These are phyloP conservation scores for Caenorhabditis wallacei DNA, from an alignment of 2,888 invertebrate species.

Conservation along the genomic window DNA sequence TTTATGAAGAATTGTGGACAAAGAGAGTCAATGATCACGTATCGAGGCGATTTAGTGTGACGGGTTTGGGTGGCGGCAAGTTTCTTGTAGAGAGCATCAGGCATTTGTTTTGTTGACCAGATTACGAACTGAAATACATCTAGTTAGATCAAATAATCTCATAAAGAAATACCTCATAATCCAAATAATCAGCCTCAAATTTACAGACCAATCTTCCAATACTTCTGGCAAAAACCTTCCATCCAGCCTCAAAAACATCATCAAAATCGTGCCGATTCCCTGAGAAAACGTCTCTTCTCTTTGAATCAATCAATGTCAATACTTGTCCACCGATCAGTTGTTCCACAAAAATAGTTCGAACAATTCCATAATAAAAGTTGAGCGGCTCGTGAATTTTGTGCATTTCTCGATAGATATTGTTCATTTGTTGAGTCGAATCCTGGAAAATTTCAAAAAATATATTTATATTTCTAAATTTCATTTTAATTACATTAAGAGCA, in stretches of 20 bases:
- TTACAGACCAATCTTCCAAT: constrained; percentile 61
- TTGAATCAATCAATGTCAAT: constrained; percentile 54
- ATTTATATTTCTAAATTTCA: neutral
- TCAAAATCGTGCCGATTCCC: constrained; percentile 56
- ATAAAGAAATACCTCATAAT: constrained; percentile 53
- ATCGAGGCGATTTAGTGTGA: constrained; percentile 36
- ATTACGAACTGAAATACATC: constrained; percentile 52
- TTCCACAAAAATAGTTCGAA: constrained; percentile 51
- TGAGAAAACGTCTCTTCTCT: constrained; percentile 51
- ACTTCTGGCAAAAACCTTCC: constrained; percentile 55
- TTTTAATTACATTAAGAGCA: neutral
- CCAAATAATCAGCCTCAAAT: constrained; percentile 57
- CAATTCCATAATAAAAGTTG: constrained; percentile 51
- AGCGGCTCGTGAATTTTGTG: constrained; percentile 61
- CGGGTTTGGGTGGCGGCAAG: constrained; percentile 19
- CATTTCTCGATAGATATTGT: constrained; percentile 55
- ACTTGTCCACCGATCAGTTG: constrained; percentile 65
- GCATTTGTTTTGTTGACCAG: constrained; percentile 61
- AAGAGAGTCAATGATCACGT: constrained; percentile 50
- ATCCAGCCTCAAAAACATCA: constrained; percentile 59
- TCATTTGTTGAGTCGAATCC: constrained; percentile 57
- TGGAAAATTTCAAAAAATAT: neutral
- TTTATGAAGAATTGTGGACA: constrained; percentile 61
- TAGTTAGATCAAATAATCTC: too few relatives aligned
- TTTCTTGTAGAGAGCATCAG: constrained; percentile 29